Evolutionary conservation across 2,113 vertebrate genomes (phyloP), one percentile per base, ranked within the genome.

Genomic region (Catharus fuscescens): DNA sequence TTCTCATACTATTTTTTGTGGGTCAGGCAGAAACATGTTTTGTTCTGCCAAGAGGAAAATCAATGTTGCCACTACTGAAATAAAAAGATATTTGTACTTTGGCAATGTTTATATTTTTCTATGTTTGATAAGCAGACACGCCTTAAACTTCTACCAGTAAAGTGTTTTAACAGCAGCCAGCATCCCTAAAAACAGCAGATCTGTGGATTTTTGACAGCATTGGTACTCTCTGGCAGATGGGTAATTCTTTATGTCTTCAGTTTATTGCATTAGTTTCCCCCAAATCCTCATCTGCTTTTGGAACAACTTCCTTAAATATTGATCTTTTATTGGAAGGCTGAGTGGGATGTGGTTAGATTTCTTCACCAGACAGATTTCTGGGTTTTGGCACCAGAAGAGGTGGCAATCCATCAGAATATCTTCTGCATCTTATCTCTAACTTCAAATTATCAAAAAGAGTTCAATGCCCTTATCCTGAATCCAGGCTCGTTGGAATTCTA

Each of bases 261-360:
- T 67, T 50, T 38, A 64, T 15, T 91, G 19, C 18, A 69, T 53
- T 79, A 29, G 6, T 84, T 93, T 71, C 15, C 8, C 36, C 50
- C 40, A 74, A 92, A 85, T 45, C 42, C 48, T 95, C 59, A 64
- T 77, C 40, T 91, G 44, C 60, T 93, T 94, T 91, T 61, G 78
- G 31, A 87, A 65, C 26, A 89, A 82, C 25, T 79, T 91, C 83
- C 57, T 74, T 44, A 61, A 95, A 94, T 84, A 89, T 25, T 80
- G n/a, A 66, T 82, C 21, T 61, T 86, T 64, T 79, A 56, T 32
- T 77, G 44, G 94, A 86, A 89, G 56, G 44, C 18, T n/a, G 38
- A 72, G 56, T 50, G 32, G 15, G 61, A 94, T 38, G 71, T 56
- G 47, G 20, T 70, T 61, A 52, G 53, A 76, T 66, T 78, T 80